Evolutionary conservation across 2,888 invertebrate genomes (phyloP).

Genomic region (Melipona beecheii): DNA sequence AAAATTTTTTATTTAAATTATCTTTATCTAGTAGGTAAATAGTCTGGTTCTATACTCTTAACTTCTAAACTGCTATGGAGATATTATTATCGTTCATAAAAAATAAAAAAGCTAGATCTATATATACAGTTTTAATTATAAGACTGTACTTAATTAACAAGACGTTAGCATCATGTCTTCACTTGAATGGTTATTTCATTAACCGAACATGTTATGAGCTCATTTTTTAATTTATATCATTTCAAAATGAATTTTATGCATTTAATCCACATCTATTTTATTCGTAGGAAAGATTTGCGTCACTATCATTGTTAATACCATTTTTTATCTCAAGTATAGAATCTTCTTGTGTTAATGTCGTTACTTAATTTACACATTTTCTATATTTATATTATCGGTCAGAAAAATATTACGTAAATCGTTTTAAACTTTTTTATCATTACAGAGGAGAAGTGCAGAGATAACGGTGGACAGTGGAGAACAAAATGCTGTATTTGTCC

Average conservation of each 20-base stretch:
- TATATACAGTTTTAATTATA: not conserved
- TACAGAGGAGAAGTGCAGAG: conserved; percentile 77
- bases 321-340: not conserved
- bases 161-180: not conserved
- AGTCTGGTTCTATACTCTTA: not conserved
- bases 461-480: conserved; percentile 77
- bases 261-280: not conserved
- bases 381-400: too few species aligned
- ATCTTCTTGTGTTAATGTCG: not conserved
- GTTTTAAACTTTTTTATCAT: conserved; percentile 46
- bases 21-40: not conserved
- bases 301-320: not conserved
- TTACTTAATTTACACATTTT: not conserved
- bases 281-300: not conserved
- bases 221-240: not conserved
- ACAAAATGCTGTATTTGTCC: conserved; percentile 78
- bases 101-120: not conserved
- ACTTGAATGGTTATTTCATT: not conserved
- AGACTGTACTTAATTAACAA: not conserved
- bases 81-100: too few species aligned
- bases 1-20: not conserved
- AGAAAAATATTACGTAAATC: not conserved
- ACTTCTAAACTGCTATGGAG: too few species aligned
- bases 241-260: not conserved
- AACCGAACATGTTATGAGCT: not conserved